Base-by-base conservation (phyloP, 2,113 vertebrate genomes). In the Limanda limanda region DNA sequence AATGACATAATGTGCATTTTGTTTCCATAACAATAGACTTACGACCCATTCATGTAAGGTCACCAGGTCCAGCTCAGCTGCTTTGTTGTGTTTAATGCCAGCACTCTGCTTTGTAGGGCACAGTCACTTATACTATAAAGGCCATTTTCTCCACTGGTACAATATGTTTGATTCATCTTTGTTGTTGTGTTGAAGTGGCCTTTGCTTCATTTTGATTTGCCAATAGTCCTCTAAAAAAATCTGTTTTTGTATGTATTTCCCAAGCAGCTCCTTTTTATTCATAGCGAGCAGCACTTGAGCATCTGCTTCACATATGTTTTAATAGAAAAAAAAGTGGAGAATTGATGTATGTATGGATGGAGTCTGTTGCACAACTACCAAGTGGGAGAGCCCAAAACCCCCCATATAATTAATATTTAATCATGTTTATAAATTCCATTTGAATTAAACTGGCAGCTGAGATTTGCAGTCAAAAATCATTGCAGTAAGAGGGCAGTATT, bases 301-400 rank as follows among this genome's bases (percentile, higher is more conserved):
- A 59, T 77, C 72, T 87, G 62, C 63, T 75, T 63, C 59, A 74
- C 40, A 76, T 71, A 47, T 81, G 64, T 84, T 81, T 68, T 24
- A 58, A 40, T 67, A 59, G 73, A 21, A 54, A 57, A 31, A 78
- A 5, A 42, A 17, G 40, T 56, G 40, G 9, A 61, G 25, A 68
- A 59, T 23, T 18, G 15, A 23, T 52, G 57, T 72, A 55, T 37
- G 57, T 67, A 47, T 65, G 56, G 47, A 63, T 68, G n/a, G 40
- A 60, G 58, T 18, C 45, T 48, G 45, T 48, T 42, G 40, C 40
- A 42, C 40, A 42, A 42, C 13, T 3, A 42, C 40, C 10, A 42
- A 42, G 11, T 42, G 40, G 40, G 11, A 42, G 3, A 13, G 40
- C 10, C 40, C 40, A 1, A 42, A 42, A 42, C 45, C 45, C 52